Conservation (phyloP, 2,113 vertebrate genomes). For the Bettongia penicillata region DNA sequence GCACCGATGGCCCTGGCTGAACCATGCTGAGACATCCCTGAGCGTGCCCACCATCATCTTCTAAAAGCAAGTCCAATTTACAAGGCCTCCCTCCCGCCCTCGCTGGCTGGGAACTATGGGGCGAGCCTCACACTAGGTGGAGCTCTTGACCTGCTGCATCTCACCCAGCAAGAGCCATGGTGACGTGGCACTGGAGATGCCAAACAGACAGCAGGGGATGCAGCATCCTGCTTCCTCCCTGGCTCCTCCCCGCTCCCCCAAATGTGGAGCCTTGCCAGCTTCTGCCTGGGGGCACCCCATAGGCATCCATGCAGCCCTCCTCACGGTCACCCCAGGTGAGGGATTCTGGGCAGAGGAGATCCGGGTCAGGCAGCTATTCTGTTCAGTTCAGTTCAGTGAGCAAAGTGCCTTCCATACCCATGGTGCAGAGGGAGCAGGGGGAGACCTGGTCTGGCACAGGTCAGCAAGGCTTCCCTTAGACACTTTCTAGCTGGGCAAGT, state of each 20-base stretch:
- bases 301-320: neutral
- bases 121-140: neutral
- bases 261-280: neutral
- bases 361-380: neutral
- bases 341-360: neutral
- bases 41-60: neutral
- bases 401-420: neutral
- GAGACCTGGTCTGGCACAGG: neutral
- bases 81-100: neutral
- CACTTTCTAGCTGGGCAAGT: neutral
- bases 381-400: no score
- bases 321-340: no score
- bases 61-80: neutral
- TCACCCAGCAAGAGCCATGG: neutral
- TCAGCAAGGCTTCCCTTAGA: neutral
- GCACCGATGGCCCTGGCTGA: no score
- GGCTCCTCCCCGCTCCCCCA: neutral
- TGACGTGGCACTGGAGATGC: neutral
- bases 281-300: neutral
- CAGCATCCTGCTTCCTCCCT: neutral
- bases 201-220: accelerated
- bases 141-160: neutral
- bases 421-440: no score
- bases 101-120: neutral
- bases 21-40: neutral